Percentiles rank a stretch among this genome's conserved stretches.
Conservation (phyloP, 30 jellyfish, hydroid and myxozoan species). For the Cassiopea xamachana region DNA sequence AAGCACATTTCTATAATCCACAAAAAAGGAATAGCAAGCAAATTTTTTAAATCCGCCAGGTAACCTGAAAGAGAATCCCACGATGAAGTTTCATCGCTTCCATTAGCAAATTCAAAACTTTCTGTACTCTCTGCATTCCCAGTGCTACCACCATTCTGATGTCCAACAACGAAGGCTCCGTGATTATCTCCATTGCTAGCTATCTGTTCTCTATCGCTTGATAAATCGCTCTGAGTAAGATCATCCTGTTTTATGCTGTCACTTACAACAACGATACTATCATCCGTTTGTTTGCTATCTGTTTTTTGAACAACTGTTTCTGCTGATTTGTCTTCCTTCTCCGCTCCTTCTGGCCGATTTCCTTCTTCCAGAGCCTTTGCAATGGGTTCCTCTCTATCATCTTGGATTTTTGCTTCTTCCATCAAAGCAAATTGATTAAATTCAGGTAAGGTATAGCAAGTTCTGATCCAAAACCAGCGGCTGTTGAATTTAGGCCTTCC, state of each 20-base stretch:
- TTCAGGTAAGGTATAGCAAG: not conserved
- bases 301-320: not conserved
- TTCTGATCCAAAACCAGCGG: not conserved
- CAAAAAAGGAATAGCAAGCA: not conserved
- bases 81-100: conserved; percentile 68
- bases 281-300: not conserved
- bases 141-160: conserved; percentile 18
- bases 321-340: not conserved
- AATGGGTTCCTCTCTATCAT: not conserved
- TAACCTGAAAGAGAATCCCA: conserved; percentile 73
- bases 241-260: conserved; percentile 6
- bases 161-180: conserved; percentile 20
- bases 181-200: conserved; percentile 14
- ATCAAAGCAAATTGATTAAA: not conserved
- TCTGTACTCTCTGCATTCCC: conserved; percentile 63
- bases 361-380: not conserved
- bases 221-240: not conserved
- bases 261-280: not conserved
- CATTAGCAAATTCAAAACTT: conserved; percentile 70
- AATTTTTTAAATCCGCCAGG: not conserved
- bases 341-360: not conserved
- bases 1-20: too few relatives aligned
- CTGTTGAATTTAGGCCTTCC: conserved; percentile 3
- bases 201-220: not conserved
- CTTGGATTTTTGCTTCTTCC: conserved; percentile 4